Base-by-base conservation (phyloP, 2,113 vertebrate species). In the Channa maculata region DNA sequence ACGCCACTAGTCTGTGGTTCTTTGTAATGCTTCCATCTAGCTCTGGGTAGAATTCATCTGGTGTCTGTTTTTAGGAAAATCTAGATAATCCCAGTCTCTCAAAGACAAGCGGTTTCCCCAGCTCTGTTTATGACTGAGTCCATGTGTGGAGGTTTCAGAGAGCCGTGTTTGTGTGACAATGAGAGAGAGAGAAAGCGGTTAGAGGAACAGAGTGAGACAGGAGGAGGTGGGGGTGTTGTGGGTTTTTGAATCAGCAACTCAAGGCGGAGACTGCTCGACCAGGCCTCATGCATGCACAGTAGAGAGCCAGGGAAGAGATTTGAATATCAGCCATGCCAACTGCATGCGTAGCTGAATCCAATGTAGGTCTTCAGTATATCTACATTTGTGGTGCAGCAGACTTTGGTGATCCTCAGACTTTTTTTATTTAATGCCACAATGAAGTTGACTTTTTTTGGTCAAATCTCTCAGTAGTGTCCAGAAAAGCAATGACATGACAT, bases 181-280 rank as follows among this genome's bases (percentile, higher is more conserved):
- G 66, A 82, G 58, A 36, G 36, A 59, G 58, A 59, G 58, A 60
- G 45, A 72, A 50, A 77, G 74, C 13, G 55, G 55, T 10, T 41
- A 46, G 53, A 71, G 43, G 46, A 43, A 41, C 33, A 64, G 65
- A 49, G 52, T 3, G 58, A 57, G 50, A 38, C 51, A 13, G 14
- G 55, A 38, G 79, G 75, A 57, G 71, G 81, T 6, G 60, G 79
- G 66, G 66, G 6, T 33, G 34, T 41, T 33, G 36, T 67, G 63
- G 49, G 80, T 73, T 73, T 77, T 48, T 88, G 74, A 87, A 89
- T 80, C 63, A 78, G 51, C 8, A 38, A 65, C 49, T 79, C 55
- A 71, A 87, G 88, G 92, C 78, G 89, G 90, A 68, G 84, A 68
- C 72, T 89, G 51, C 72, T 75, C 24, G 24, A 38, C 1, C 12